phyloP scores from a whole-genome alignment of 2,113 vertebrate genomes.

The Hyperoodon ampullatus region DNA sequence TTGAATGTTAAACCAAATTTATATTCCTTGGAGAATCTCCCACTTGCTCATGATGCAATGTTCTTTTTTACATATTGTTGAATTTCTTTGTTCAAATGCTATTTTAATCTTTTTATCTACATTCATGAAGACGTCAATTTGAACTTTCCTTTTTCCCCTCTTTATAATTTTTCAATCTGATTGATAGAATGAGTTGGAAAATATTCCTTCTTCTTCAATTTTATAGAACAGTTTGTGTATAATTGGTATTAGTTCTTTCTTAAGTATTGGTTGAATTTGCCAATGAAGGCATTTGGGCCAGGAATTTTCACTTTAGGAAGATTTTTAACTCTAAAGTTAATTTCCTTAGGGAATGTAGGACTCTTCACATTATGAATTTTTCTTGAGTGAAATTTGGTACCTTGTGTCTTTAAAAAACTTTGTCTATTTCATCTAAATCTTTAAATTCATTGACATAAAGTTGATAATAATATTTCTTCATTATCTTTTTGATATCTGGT shows the following conservation, averaged over 20 bases:
- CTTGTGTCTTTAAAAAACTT: background rate
- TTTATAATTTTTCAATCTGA: too few relatives aligned
- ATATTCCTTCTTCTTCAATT: too few relatives aligned
- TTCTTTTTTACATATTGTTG: background rate
- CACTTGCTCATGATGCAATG: background rate
- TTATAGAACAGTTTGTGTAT: too few relatives aligned
- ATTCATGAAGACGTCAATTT: background rate
- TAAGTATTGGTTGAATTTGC: too few relatives aligned
- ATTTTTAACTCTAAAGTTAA: background rate
- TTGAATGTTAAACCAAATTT: background rate
- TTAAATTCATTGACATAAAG: background rate
- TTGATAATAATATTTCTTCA: background rate
- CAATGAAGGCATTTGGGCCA: too few relatives aligned
- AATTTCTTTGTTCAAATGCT: background rate
- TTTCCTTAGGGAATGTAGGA: background rate
- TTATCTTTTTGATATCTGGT: background rate
- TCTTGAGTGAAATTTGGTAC: background rate
- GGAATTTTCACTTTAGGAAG: too few relatives aligned
- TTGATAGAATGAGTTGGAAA: too few relatives aligned
- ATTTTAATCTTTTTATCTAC: background rate
- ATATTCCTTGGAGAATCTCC: background rate
- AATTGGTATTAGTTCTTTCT: too few relatives aligned
- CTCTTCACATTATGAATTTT: background rate
- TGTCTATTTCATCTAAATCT: background rate
- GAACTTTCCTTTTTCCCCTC: background rate